Conservation (phyloP, 2,797 vertebrate species). For the Gymnoscopelus braueri region DNA sequence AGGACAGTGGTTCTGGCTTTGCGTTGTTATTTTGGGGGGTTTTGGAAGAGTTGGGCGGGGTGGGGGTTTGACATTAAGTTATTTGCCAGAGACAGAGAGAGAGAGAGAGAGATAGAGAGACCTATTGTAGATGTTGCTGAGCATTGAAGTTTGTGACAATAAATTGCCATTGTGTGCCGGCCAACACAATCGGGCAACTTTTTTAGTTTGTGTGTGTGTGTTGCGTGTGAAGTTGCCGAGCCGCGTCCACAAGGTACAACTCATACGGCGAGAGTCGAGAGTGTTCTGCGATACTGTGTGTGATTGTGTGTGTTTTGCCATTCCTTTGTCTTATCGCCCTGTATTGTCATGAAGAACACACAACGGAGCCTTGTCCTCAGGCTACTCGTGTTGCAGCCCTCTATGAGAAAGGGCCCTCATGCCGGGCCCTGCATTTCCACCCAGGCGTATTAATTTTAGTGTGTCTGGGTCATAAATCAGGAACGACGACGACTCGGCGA, state of each 20-base stretch:
- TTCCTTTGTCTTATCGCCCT: slow-evolving; percentile 39
- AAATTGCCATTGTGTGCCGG: slow-evolving; percentile 49
- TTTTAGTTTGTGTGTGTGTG: background rate
- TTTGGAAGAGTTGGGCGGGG: slow-evolving; percentile 61
- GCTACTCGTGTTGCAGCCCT: background rate
- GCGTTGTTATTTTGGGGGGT: slow-evolving; percentile 68
- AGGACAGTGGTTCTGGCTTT: slow-evolving; percentile 62
- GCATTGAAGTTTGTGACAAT: slow-evolving; percentile 50
- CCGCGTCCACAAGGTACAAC: too few species aligned
- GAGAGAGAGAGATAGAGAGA: too few species aligned
- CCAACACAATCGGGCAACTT: background rate
- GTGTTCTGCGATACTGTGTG: slow-evolving; percentile 14
- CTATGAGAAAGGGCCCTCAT: slow-evolving; percentile 32
- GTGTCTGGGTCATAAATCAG: slow-evolving; percentile 57
- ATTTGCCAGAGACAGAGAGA: too few species aligned
- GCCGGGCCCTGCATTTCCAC: slow-evolving; percentile 27
- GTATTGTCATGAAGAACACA: slow-evolving; percentile 38
- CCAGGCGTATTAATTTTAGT: slow-evolving; percentile 43
- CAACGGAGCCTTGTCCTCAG: slow-evolving; percentile 41
- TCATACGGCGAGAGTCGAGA: too few species aligned
- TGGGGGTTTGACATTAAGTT: slow-evolving; percentile 61
- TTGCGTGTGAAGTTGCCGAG: background rate
- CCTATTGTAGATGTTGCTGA: slow-evolving; percentile 54
- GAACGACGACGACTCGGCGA: slow-evolving; percentile 35
- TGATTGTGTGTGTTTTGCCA: slow-evolving; percentile 15